Conservation (phyloP, 2,888 invertebrate species). For the Sthenelais limicola region DNA sequence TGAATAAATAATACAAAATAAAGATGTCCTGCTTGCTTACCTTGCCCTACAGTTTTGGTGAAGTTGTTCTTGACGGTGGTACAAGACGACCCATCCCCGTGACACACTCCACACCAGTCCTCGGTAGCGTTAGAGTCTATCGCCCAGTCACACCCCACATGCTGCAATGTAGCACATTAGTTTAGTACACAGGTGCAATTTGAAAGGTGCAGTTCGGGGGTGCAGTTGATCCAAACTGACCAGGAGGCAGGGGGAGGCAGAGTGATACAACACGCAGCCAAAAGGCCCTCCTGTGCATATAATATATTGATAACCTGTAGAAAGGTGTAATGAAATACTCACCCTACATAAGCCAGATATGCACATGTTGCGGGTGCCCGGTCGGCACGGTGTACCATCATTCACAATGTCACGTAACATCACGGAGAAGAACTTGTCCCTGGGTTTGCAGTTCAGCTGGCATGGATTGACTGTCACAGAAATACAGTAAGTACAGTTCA, state of each 20-base stretch:
- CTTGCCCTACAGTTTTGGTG: constrained; percentile 70
- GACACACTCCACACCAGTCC: constrained; percentile 89
- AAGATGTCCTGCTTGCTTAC: constrained; percentile 29
- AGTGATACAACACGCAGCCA: too few relatives aligned
- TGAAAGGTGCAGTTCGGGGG: too few relatives aligned
- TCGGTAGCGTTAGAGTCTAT: constrained; percentile 85
- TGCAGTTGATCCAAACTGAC: too few relatives aligned
- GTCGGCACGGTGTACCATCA: constrained; percentile 89
- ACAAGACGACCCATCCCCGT: constrained; percentile 87
- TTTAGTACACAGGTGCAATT: too few relatives aligned
- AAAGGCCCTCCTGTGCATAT: too few relatives aligned
- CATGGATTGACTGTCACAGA: constrained; percentile 76
- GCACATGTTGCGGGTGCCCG: constrained; percentile 88
- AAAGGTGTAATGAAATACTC: constrained; percentile 60
- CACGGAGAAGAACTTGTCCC: constrained; percentile 82
- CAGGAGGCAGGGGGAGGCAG: too few relatives aligned
- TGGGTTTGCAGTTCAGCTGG: constrained; percentile 86
- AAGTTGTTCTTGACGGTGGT: constrained; percentile 79
- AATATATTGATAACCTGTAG: not conserved
- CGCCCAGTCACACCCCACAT: constrained; percentile 92
- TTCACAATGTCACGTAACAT: constrained; percentile 83
- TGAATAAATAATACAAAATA: not conserved
- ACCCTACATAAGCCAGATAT: constrained; percentile 84
- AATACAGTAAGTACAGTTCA: too few relatives aligned
- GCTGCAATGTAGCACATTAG: constrained; percentile 74